These are phyloP conservation scores for Pipra filicauda DNA, from an alignment of 2,113 vertebrate species.

Conservation along the genomic window DNA sequence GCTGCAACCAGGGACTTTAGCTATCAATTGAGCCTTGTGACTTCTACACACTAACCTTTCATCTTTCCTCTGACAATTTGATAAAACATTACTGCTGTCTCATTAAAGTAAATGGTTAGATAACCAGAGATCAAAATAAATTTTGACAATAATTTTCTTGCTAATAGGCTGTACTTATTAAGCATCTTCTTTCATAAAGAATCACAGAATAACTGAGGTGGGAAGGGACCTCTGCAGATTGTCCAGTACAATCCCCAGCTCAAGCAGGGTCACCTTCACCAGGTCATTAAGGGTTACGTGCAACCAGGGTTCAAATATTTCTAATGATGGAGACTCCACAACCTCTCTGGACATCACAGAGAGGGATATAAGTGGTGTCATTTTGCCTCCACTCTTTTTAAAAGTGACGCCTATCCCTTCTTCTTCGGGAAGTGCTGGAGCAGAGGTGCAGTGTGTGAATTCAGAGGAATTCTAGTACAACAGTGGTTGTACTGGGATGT, in stretches of 20 bases:
- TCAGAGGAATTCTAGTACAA: not conserved
- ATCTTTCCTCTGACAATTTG: not conserved
- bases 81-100: not conserved
- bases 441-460: not conserved
- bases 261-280: not conserved
- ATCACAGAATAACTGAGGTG: not conserved
- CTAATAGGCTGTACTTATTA: not conserved
- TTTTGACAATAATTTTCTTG: not conserved
- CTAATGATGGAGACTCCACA: too few species aligned
- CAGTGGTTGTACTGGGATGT: not conserved
- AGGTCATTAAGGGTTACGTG: not conserved
- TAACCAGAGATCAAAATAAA: not conserved
- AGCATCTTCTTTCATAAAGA: not conserved
- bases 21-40: not conserved
- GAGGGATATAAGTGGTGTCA: not conserved
- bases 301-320: not conserved
- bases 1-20: not conserved
- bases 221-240: not conserved
- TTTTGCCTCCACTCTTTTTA: not conserved
- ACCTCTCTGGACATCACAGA: not conserved
- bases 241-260: not conserved
- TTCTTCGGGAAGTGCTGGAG: not conserved
- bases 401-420: not conserved
- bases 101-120: not conserved
- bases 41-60: not conserved